Evolutionary conservation across 2,113 vertebrate species (phyloP), one percentile per base, ranked within the genome.

Genomic region (Notarius quadriscutis): DNA sequence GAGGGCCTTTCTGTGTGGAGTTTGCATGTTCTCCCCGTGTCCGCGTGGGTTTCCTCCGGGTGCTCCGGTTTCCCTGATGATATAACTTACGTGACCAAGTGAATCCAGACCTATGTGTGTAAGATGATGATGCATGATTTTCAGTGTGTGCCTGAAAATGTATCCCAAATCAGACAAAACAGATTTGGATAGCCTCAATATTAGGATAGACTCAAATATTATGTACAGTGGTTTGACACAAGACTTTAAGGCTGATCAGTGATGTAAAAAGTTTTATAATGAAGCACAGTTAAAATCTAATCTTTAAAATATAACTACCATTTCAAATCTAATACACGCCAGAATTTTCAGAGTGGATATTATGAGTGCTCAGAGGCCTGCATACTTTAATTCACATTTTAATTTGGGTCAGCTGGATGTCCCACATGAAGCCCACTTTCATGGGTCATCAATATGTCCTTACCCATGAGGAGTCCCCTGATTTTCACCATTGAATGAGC

Each of bases 371-470:
- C 88, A 85, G 91, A 87, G 4, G 92, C 95, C 93, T 94, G 94
- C 91, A 89, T 87, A 94, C 93, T 82, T 94, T 41, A 41, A 41
- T 41, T 91, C 93, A 93, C 92, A 94, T 93, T 94, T 95, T 89
- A 93, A 91, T 95, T 72, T 92, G 93, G 22, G 93, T 95, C 50
- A 93, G 85, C 17, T 94, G 94, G 91, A 95, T 95, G 91, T 87
- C 90, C 88, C 95, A 95, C 1, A 94, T 95, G 93, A 95, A 93
- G 93, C 91, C 94, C 20, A 53, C 94, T 90, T 94, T 92, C 91
- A 90, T 90, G 89, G 94, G 95, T 0, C 95, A 95, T 91, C 95
- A 95, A 93, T 95, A 95, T 90, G 88, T 95, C 88, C 72, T 95
- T 0, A 84, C 92, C 86, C 93, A 91, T 11, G 94, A 95, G 65